Base-by-base conservation (phyloP, 1,140 invertebrate genomes). In the Drosophila nikananu region DNA sequence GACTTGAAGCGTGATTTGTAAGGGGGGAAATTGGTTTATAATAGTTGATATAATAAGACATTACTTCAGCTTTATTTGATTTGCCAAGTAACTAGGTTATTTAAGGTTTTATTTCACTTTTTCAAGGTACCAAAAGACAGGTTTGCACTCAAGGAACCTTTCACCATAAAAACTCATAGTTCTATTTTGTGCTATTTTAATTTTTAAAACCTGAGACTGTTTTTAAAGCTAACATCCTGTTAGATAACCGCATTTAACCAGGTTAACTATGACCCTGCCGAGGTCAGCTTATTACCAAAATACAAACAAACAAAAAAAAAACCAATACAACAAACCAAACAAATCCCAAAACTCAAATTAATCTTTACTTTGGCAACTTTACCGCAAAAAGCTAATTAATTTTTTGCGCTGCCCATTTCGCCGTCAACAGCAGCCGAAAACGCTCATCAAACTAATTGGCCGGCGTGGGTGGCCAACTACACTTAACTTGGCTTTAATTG, bases 391-490 rank as follows among this genome's bases (percentile, higher is more conserved):
- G 68, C 37, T 74, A 66, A 68, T 82, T 68, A 74, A 58, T 74
- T 65, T 81, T 63, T 49, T 39, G 21, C 52, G 13, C 52, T 39
- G 35, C 62, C 37, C 68, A 65, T 64, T 74, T 55, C 54, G 55
- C 62, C 51, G 44, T 66, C 59, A 60, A 52, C 41, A 27, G 39
- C 46, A 49, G 60, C 25, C 23, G 37, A 73, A 79, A 73, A 42
- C 58, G 58, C 58, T 75, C 78, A 81, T 75, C 67, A 62, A 79
- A 59, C 57, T 76, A 76, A 80, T 83, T 71, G 65, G 61, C 21
- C 57, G 35, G 44, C 65, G 81, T 80, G 81, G 81, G 76, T 83
- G 81, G 80, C 65, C 58, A 70, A 54, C 52, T 19, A 73, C 44
- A 35, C 65, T 10, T 25, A 49, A 44, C 52, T 44, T 73, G 58